Conservation (phyloP, 2,797 vertebrate species). For the Atherinosoma microstoma region DNA sequence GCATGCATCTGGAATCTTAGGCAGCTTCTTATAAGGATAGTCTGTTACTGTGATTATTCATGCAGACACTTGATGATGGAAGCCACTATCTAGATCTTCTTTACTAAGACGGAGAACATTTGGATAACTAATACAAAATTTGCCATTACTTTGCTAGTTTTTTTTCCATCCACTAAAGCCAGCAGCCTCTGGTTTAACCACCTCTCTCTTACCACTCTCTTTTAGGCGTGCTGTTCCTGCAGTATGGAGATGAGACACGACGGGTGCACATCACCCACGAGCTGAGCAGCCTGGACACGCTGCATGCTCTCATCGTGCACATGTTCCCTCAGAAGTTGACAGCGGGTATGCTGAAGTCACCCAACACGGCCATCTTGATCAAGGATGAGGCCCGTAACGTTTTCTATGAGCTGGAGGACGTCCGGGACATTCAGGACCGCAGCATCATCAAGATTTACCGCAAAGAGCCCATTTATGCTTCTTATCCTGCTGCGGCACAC, state of each 20-base stretch:
- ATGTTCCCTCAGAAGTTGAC: conserved; percentile 99
- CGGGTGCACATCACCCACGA: conserved; percentile 98
- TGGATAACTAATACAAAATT: conserved; percentile 21
- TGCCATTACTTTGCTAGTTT: conserved; percentile 9
- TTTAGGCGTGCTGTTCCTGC: conserved; percentile 95
- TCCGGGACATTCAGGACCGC: conserved; percentile 97
- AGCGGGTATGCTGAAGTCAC: conserved; percentile 97
- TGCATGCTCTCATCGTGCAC: conserved; percentile 97
- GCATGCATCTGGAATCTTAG: conserved; percentile 18
- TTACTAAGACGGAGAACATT: conserved; percentile 20
- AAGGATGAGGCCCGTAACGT: conserved; percentile 98
- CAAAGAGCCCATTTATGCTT: conserved; percentile 97
- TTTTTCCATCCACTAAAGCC: conserved; percentile 18
- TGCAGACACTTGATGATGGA: conserved; percentile 15
- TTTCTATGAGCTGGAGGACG: conserved; percentile 98
- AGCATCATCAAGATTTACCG: conserved; percentile 99
- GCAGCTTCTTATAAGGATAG: conserved; percentile 6
- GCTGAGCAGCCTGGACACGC: conserved; percentile 97
- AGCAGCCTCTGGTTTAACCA: not conserved
- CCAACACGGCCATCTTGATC: conserved; percentile 98
- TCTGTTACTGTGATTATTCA: conserved; percentile 16
- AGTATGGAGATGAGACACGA: conserved; percentile 96
- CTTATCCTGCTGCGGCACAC: conserved; percentile 91
- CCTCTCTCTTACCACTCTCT: conserved; percentile 11
- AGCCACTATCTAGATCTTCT: not conserved